Evolutionary conservation across 2,888 invertebrate genomes (phyloP).

Genomic region (Sicus ferrugineus): DNA sequence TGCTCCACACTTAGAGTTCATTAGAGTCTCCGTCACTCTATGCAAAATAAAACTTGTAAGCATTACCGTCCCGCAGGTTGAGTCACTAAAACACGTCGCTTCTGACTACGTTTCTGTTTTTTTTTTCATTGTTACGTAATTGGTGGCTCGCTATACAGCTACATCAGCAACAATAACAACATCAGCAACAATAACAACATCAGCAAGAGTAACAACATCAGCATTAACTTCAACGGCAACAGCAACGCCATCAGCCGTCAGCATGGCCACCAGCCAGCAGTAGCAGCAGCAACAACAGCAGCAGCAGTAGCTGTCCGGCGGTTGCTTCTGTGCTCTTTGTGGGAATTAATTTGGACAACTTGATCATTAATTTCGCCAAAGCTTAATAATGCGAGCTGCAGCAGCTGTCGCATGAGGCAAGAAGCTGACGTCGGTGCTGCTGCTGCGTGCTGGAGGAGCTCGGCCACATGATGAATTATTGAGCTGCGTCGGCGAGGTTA

Average conservation of each 20-base stretch:
- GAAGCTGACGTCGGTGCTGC: no score
- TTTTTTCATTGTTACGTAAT: no score
- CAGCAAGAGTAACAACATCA: conserved; percentile 27
- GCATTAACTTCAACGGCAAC: background rate
- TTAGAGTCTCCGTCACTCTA: no score
- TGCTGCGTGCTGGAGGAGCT: conserved; percentile 4
- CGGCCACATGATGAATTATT: conserved; percentile 28
- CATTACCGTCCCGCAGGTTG: background rate
- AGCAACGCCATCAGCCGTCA: conserved; percentile 27
- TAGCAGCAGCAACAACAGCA: background rate
- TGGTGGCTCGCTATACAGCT: background rate
- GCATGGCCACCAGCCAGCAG: conserved; percentile 25
- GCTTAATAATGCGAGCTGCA: conserved; percentile 17
- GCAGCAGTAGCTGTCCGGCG: conserved; percentile 8
- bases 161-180: conserved; percentile 4
- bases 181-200: conserved; percentile 5
- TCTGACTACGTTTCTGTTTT: background rate
- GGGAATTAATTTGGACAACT: conserved; percentile 33
- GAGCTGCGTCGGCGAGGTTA: conserved; percentile 19
- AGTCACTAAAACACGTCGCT: background rate
- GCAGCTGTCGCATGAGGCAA: conserved; percentile 1
- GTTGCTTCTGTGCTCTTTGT: conserved; percentile 18
- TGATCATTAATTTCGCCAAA: conserved; percentile 32
- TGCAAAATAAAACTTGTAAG: no score
- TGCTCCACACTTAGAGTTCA: no score